These are phyloP conservation scores for Cynocephalus volans DNA, from an alignment of 2,113 vertebrate genomes.

Conservation along the genomic window DNA sequence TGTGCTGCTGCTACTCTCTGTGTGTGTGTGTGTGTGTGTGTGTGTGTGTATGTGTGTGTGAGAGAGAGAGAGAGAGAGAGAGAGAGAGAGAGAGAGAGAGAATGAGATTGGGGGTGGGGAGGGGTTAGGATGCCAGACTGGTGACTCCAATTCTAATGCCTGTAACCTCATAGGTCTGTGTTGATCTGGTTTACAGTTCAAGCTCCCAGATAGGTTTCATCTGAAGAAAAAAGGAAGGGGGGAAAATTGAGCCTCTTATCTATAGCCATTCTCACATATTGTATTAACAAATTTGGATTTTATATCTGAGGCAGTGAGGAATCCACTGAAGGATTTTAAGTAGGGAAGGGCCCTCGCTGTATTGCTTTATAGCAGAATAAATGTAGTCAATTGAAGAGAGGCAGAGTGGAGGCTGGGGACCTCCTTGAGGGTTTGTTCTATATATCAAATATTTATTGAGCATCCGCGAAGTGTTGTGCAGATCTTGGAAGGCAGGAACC, in stretches of 20 bases:
- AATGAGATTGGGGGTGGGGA: background rate
- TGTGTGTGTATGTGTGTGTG: background rate
- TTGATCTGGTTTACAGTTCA: background rate
- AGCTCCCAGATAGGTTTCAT: background rate
- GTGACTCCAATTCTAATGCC: background rate
- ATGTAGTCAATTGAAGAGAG: background rate
- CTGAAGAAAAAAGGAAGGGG: background rate
- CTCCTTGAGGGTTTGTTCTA: background rate
- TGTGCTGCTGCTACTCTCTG: too few relatives aligned
- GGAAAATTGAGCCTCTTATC: background rate
- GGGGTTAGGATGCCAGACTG: background rate
- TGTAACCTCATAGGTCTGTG: background rate
- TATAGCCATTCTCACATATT: background rate
- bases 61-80: too few relatives aligned
- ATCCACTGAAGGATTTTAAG: constrained; percentile 23
- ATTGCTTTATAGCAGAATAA: background rate
- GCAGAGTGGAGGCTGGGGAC: background rate
- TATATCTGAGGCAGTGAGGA: background rate
- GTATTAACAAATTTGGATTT: constrained; percentile 15
- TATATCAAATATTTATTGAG: background rate
- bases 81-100: too few relatives aligned
- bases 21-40: background rate
- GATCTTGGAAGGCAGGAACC: background rate
- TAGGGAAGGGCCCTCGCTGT: background rate
- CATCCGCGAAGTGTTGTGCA: background rate